Evolutionary conservation across 2,113 vertebrate species (phyloP), one percentile per base, ranked within the genome.

Genomic region (Onychostruthus taczanowskii): DNA sequence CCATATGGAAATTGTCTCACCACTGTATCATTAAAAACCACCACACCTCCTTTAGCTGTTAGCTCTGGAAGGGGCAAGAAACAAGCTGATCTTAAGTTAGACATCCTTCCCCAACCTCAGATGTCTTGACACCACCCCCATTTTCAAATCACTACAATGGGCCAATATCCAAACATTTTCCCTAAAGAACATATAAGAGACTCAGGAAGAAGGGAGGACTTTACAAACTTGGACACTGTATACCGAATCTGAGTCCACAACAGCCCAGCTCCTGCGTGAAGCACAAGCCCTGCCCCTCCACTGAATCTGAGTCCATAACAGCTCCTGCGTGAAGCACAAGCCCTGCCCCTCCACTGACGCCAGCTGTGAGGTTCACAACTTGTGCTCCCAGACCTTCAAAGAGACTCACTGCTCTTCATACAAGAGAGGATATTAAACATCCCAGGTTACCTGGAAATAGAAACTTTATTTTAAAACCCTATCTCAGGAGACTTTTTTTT

Each of bases 201-300:
- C n/a, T 90, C 28, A 8, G 9, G 16, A 87, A 17, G 43, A 50
- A 12, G 18, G 20, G 62, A 87, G 33, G 15, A 28, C 20, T 14
- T n/a, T 5, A 26, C 6, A n/a, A 16, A 10, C 8, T 39, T 35
- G 47, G 33, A 52, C 39, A 46, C 16, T 9, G 12, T 7, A 14
- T 2, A 6, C 4, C 56, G 70, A 68, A 73, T 31, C 11, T 0
- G 0, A 33, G 30, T 14, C 21, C 6, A 0, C 8, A 49, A 27
- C 18, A 87, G 26, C 28, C 24, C n/a, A 16, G 53, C 1, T 82
- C 19, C 47, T 17, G 8, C 4, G 3, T 3, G 12, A 47, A 55
- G 35, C 56, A 70, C 26, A 27, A 72, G 47, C 39, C 18, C 26
- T n/a, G 5, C 11, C 41, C n/a, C n/a, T n/a, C n/a, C n/a, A 6